Base-by-base conservation (phyloP, 2,888 invertebrate genomes). In the Tipula helvola region DNA sequence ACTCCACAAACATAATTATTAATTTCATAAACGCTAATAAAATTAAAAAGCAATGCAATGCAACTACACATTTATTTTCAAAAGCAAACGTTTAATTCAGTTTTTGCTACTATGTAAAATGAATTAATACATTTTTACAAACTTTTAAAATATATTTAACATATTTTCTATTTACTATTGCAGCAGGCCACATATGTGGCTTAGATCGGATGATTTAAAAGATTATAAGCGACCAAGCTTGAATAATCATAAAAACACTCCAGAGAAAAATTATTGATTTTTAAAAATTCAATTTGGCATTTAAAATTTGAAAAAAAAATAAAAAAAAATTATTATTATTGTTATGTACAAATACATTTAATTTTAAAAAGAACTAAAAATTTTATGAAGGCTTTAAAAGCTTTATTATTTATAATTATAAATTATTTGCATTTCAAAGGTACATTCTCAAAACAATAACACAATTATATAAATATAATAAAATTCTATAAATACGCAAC, bases 161-260 rank as follows among this genome's bases (percentile, higher is more conserved):
- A 28, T 71, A 71, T 71, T 71, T 71, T 71, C 71, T 71, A 71
- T 71, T 71, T 71, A 71, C 18, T 71, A 28, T 28, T 71, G 71
- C 71, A 71, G 71, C 71, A 71, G 28, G n/a, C n/a, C n/a, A 28
- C 84, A 84, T 41, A 84, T 84, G 84, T 84, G 84, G 84, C 84
- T 84, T 36, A 84, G 84, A 84, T 84, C 84, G 39, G 84, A 84
- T n/a, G 84, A 84, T 84, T 84, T 84, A 39, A 84, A 84, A 84
- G 84, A 84, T 84, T 84, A 13, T 13, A 84, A 84, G 41, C 84
- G 84, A 16, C 84, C 84, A 36, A 16, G 39, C 84, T 84, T 84
- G 16, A 84, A 41, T 84, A 84, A 84, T 84, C 36, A 84, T 84
- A 84, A 36, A 39, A 71, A 71, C 18, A 84, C 84, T 39, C 84